Evolutionary conservation across 2,888 invertebrate genomes (phyloP).

Genomic region (Caenorhabditis becei): DNA sequence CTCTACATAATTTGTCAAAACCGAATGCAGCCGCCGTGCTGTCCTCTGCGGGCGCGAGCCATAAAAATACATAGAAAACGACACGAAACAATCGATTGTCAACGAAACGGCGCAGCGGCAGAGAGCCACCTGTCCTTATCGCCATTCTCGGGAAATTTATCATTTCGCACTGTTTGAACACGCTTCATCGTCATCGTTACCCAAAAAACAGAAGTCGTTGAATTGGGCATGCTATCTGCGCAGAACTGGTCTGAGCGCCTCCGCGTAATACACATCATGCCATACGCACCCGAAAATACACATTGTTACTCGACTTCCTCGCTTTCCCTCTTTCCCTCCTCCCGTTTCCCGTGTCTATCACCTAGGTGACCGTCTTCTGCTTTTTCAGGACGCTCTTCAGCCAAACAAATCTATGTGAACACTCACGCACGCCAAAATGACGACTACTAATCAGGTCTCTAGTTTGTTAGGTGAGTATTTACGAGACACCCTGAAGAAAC

Average conservation of each 20-base stretch:
- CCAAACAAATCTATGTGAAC: slow-evolving; percentile 38
- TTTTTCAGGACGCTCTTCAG: slow-evolving; percentile 21
- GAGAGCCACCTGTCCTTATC: slow-evolving; percentile 25
- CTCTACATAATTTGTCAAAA: slow-evolving; percentile 37
- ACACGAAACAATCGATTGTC: slow-evolving; percentile 55
- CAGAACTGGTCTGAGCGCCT: slow-evolving; percentile 46
- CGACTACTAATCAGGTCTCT: slow-evolving; percentile 39
- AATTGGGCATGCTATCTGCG: slow-evolving; percentile 25
- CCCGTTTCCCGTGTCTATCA: not conserved
- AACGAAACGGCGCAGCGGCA: not conserved
- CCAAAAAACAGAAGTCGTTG: slow-evolving; percentile 21
- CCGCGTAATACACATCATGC: slow-evolving; percentile 36
- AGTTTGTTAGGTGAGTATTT: slow-evolving; percentile 47
- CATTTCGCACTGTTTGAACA: slow-evolving; percentile 17
- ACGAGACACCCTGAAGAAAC: not conserved
- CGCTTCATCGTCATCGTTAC: not conserved
- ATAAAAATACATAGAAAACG: slow-evolving; percentile 50
- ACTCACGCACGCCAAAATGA: slow-evolving; percentile 9
- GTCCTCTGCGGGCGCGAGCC: slow-evolving; percentile 33
- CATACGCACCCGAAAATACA: slow-evolving; percentile 35
- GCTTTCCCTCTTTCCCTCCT: slow-evolving; percentile 3
- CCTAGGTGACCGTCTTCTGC: slow-evolving; percentile 7
- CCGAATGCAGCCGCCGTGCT: not conserved
- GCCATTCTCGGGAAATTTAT: slow-evolving; percentile 15
- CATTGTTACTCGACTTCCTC: slow-evolving; percentile 42